Base-by-base conservation (phyloP, 2,797 vertebrate genomes). In the Tapera naevia region DNA sequence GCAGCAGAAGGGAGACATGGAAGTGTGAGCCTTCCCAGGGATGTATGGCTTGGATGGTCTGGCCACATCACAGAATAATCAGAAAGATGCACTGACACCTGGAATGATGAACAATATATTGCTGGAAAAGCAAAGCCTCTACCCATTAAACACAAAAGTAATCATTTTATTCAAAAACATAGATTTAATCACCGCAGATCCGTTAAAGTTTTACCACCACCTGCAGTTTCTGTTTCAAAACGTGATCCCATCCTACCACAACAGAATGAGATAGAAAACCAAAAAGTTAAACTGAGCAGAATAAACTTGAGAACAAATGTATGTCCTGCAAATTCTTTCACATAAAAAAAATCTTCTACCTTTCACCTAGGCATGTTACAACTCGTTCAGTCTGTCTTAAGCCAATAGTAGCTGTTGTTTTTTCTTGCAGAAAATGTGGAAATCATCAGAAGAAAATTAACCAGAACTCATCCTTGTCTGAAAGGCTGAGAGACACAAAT, bases 401-500 rank as follows among this genome's bases (percentile, higher is more conserved):
- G 88, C 88, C 88, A 86, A 57, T 41, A 73, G 94, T 70, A 80
- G 82, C 88, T 86, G 88, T 86, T 96, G 88, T 80, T 96, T 89
- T n/a, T 93, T 35, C 88, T 82, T 70, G 56, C 71, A 96, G 89
- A 88, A 93, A 88, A 95, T 5, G 71, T 93, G 67, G 95, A 94
- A 92, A 88, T 94, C 89, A 94, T 96, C 89, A 94, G 85, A 92
- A 93, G 83, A 96, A 94, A 97, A 97, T 96, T 96, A 96, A 93
- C 91, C 93, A 94, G 95, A 82, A 67, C 80, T 93, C 94, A 80
- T 94, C 56, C 86, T 71, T 93, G 86, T 89, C 87, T 94, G 80
- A 89, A 86, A 89, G 61, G 92, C 91, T 93, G 88, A 71, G 74
- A 91, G 60, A 86, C 83, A 85, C 56, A 53, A 76, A 94, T 96